Conservation (phyloP, 2,797 vertebrate species). For the Cuculus canorus region DNA sequence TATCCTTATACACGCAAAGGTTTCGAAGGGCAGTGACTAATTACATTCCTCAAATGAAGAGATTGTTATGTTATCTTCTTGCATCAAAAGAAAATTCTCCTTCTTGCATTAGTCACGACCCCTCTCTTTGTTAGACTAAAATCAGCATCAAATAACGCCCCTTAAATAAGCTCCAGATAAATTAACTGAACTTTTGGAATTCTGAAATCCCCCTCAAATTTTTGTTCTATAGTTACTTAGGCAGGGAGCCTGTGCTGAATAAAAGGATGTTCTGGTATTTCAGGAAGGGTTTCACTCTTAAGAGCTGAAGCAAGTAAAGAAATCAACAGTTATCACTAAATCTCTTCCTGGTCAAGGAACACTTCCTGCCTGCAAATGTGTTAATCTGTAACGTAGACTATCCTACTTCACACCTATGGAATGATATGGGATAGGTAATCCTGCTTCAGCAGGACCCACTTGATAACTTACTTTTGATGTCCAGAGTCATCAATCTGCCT, state of each 20-base stretch:
- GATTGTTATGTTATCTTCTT: neutral
- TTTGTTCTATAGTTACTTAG: neutral
- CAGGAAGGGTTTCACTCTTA: conserved; percentile 19
- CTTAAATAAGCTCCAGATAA: neutral
- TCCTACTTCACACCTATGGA: neutral
- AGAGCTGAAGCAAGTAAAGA: neutral
- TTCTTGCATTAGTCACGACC: neutral
- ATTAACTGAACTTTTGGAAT: neutral
- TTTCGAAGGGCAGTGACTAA: conserved; percentile 12
- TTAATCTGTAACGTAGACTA: conserved; percentile 37
- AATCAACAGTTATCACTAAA: conserved; percentile 17
- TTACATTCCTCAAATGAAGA: conserved; percentile 4
- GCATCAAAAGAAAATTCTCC: conserved; percentile 14
- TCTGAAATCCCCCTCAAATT: neutral
- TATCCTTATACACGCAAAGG: neutral
- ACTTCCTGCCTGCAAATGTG: neutral
- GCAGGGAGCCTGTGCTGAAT: neutral
- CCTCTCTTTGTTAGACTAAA: neutral
- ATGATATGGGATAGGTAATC: neutral
- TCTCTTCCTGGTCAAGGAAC: conserved; percentile 37
- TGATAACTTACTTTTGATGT: neutral
- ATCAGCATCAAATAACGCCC: neutral
- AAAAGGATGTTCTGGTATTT: neutral
- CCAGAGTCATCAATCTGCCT: neutral
- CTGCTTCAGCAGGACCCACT: neutral